A percentile compares a stretch with the other conserved stretches of the same genome.
phyloP scores from a whole-genome alignment of 2,888 invertebrate genomes.

The Drosophila mayaguana region DNA sequence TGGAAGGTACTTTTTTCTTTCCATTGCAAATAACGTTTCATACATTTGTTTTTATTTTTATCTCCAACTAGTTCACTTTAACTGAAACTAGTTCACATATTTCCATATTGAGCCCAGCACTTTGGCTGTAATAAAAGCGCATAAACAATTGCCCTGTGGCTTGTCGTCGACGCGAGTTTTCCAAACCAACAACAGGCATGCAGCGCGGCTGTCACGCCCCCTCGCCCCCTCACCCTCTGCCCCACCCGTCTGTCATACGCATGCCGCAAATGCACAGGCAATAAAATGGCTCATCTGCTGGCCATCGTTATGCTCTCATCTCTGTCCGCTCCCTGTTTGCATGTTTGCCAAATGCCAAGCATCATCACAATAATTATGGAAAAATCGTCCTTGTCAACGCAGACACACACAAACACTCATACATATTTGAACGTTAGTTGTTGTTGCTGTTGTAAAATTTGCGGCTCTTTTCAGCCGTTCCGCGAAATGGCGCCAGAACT shows the following conservation, averaged over 20 bases:
- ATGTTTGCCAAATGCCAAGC: constrained; percentile 81
- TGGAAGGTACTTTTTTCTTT: not conserved
- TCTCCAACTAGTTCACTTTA: not conserved
- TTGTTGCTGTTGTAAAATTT: constrained; percentile 49
- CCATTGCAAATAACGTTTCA: no score
- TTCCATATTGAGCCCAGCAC: not conserved
- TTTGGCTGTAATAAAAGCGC: constrained; percentile 24
- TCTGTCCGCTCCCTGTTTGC: constrained; percentile 37
- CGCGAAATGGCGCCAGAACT: constrained; percentile 63
- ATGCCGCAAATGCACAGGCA: constrained; percentile 61
- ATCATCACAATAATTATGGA: constrained; percentile 82
- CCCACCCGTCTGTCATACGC: not conserved
- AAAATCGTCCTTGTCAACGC: constrained; percentile 75
- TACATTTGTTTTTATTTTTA: no score
- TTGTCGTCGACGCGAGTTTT: constrained; percentile 9
- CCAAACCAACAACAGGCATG: constrained; percentile 12
- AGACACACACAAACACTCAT: constrained; percentile 18
- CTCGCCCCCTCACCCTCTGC: not conserved
- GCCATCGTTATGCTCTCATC: constrained; percentile 39
- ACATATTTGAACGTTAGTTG: constrained; percentile 20
- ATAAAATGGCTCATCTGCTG: constrained; percentile 77
- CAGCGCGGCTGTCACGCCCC: not conserved
- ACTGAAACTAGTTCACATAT: constrained; percentile 8
- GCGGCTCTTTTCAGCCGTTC: constrained; percentile 60
- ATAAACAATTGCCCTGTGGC: constrained; percentile 56